phyloP scores from a whole-genome alignment of 2,888 invertebrate species.

The Yponomeuta plumbellus region DNA sequence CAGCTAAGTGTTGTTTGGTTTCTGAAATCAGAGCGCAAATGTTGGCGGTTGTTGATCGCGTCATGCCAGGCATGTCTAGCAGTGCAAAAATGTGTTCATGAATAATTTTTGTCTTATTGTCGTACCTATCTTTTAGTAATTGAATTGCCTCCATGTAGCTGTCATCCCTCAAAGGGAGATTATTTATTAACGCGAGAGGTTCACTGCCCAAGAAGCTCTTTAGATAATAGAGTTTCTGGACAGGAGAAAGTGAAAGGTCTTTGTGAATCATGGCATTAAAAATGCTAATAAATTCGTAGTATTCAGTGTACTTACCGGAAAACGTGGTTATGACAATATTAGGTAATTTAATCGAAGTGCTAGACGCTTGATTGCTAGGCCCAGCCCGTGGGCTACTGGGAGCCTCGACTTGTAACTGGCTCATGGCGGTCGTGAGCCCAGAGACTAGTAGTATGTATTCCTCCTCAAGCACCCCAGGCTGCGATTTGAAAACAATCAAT shows the following conservation, averaged over 20 bases:
- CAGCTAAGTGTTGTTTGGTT: too few relatives aligned
- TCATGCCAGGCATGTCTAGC: constrained; percentile 10
- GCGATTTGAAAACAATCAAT: too few relatives aligned
- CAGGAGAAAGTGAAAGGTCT: neutral
- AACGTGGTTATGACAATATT: neutral
- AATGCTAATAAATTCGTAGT: constrained; percentile 11
- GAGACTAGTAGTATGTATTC: too few relatives aligned
- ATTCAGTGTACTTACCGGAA: constrained; percentile 18
- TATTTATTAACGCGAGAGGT: constrained; percentile 18
- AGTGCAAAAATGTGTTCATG: constrained; percentile 11
- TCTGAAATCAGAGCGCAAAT: too few relatives aligned
- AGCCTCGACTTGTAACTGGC: too few relatives aligned
- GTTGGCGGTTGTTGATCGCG: too few relatives aligned
- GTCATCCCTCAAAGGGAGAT: constrained; percentile 14
- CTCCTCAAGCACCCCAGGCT: too few relatives aligned
- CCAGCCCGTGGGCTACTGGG: too few relatives aligned
- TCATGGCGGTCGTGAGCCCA: too few relatives aligned
- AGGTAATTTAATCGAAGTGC: too few relatives aligned
- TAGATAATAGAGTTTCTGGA: constrained; percentile 19
- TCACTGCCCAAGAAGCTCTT: constrained; percentile 14
- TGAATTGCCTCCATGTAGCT: constrained; percentile 17
- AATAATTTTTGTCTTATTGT: constrained; percentile 17
- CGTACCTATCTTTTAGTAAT: constrained; percentile 16
- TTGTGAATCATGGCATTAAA: constrained; percentile 18
- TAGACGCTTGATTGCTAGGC: too few relatives aligned